A percentile compares a stretch with the other conserved stretches of the same genome.
These are phyloP conservation scores for Neuroscelio doddi DNA, from an alignment of 2,888 invertebrate genomes.

Conservation along the genomic window DNA sequence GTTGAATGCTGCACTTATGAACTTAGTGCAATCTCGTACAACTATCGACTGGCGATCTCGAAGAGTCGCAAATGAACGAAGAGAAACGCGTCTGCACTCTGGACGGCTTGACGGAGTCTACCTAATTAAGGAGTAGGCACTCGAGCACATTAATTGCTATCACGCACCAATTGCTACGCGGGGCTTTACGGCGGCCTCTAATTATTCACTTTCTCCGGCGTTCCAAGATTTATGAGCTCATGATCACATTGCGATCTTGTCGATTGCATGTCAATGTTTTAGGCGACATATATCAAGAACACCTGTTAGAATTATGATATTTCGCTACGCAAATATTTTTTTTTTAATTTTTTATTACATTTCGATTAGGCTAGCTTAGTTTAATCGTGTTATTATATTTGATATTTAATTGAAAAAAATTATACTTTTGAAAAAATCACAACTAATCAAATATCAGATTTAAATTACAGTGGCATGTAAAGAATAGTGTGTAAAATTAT, in stretches of 20 bases:
- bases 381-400: no score
- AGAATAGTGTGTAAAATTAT: no score
- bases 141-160: conserved; percentile 44
- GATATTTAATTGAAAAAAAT: no score
- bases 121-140: conserved; percentile 37
- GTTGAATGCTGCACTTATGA: conserved; percentile 29
- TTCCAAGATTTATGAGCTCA: conserved; percentile 28
- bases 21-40: conserved; percentile 20
- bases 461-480: no score
- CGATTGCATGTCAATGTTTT: conserved; percentile 18
- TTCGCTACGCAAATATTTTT: no score
- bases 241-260: conserved; percentile 25
- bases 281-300: no score
- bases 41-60: conserved; percentile 23
- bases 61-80: conserved; percentile 17
- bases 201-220: conserved; percentile 43
- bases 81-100: conserved; percentile 22
- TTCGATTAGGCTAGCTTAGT: no score
- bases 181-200: conserved; percentile 28
- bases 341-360: no score
- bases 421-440: no score
- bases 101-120: conserved; percentile 26
- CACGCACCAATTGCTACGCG: conserved; percentile 41
- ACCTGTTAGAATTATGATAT: no score
- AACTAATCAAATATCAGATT: no score